Evolutionary conservation across 2,797 vertebrate species (phyloP), one percentile per base, ranked within the genome.

Genomic region (Muscicapa comitata): DNA sequence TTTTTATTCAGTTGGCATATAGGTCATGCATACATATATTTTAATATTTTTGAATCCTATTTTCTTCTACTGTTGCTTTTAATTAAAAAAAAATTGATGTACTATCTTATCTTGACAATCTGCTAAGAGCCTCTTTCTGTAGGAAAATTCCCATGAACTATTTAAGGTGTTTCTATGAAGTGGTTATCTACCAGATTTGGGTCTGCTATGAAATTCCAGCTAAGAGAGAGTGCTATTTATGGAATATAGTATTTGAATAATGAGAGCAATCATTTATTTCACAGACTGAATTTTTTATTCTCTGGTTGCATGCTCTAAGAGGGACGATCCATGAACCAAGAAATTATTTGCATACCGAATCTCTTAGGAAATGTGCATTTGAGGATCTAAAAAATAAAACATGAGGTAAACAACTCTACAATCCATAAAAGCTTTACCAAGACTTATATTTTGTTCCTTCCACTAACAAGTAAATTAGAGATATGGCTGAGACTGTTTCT

Each of bases 161-260:
- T 55, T 87, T 58, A 76, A 66, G 23, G 6, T 58, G 11, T 51
- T 82, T 92, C 47, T 75, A 59, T 62, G 43, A 90, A 92, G 51
- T 14, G 2, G 5, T 17, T 65, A 70, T 76, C n/a, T 66, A 54
- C 13, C 3, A 18, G 10, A 16, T 65, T 67, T 53, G 53, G 12
- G 9, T 25, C 23, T 83, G 12, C 11, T 77, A 37, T 61, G 42
- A 88, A 86, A 78, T 54, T 42, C 4, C 20, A 86, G 19, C 3
- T 70, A 84, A 57, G 2, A 13, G 21, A 18, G 11, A 51, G 24
- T 40, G 9, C 2, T 65, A 33, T 54, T 58, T 72, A 71, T 74
- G 29, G 20, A 75, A 47, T 81, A 59, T 23, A 55, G 0, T 57
- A 54, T 65, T 78, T 92, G 35, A 84, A 71, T 67, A 55, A 73